These are phyloP conservation scores for Hyla sarda DNA, from an alignment of 2,113 vertebrate species.

Conservation along the genomic window DNA sequence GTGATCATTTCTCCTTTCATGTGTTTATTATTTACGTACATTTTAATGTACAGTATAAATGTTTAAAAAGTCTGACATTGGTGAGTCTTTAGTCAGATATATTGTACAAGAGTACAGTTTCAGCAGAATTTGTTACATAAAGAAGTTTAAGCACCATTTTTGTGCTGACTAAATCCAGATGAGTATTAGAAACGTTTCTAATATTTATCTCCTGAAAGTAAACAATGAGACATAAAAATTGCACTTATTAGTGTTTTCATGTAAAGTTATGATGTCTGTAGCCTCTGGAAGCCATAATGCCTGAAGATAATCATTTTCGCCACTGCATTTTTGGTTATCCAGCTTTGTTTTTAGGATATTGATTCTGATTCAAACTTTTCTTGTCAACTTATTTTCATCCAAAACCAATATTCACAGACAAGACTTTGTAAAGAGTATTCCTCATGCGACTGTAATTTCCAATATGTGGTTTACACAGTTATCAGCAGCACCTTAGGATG, in stretches of 20 bases:
- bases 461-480: neutral
- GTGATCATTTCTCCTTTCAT: neutral
- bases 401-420: neutral
- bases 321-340: neutral
- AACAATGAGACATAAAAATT: neutral
- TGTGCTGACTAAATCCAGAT: neutral
- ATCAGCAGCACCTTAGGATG: neutral
- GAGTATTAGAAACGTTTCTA: neutral
- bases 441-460: neutral
- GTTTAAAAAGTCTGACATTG: neutral
- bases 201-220: neutral
- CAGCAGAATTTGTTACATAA: neutral
- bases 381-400: neutral
- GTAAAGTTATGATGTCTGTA: neutral
- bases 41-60: slow-evolving; percentile 19
- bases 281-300: neutral
- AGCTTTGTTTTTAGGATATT: neutral
- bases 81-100: neutral
- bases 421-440: neutral
- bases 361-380: neutral
- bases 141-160: neutral
- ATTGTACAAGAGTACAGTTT: neutral
- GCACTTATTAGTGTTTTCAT: slow-evolving; percentile 1
- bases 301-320: neutral
- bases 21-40: slow-evolving; percentile 36